Evolutionary conservation across 2,888 invertebrate species (phyloP).

Genomic region (Cyclophora albipunctata): DNA sequence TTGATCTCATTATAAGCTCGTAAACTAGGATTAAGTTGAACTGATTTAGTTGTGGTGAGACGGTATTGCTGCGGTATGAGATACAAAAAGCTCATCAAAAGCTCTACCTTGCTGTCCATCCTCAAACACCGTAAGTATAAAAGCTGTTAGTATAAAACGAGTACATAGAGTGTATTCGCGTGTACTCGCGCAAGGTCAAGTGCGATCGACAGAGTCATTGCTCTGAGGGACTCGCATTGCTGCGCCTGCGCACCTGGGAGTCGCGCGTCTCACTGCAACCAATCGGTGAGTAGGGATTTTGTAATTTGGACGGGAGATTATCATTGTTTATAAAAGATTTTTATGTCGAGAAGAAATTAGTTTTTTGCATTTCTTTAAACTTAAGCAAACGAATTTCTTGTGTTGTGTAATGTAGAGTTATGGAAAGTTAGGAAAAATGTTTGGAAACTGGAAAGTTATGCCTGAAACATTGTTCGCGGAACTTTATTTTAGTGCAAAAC

Average conservation of each 20-base stretch:
- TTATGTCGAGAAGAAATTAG: neutral
- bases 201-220: slow-evolving; percentile 68
- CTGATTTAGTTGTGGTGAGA: too few species aligned
- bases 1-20: too few species aligned
- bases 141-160: slow-evolving; percentile 61
- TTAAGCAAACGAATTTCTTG: slow-evolving; percentile 3
- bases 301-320: slow-evolving; percentile 8
- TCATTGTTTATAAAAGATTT: slow-evolving; percentile 1
- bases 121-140: slow-evolving; percentile 27
- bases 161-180: slow-evolving; percentile 60
- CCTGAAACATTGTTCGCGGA: too few species aligned
- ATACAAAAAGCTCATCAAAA: too few species aligned
- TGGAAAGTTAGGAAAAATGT: too few species aligned
- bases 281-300: neutral
- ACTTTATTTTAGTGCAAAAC: too few species aligned
- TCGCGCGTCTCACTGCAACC: slow-evolving; percentile 8
- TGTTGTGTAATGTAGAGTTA: too few species aligned
- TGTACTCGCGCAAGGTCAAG: slow-evolving; percentile 70
- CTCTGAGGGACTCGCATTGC: slow-evolving; percentile 50
- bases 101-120: neutral
- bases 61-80: too few species aligned
- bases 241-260: slow-evolving; percentile 32
- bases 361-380: neutral
- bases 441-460: too few species aligned
- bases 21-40: too few species aligned